phyloP scores from a whole-genome alignment of 2,888 invertebrate species.

The Chironomus riparius region DNA sequence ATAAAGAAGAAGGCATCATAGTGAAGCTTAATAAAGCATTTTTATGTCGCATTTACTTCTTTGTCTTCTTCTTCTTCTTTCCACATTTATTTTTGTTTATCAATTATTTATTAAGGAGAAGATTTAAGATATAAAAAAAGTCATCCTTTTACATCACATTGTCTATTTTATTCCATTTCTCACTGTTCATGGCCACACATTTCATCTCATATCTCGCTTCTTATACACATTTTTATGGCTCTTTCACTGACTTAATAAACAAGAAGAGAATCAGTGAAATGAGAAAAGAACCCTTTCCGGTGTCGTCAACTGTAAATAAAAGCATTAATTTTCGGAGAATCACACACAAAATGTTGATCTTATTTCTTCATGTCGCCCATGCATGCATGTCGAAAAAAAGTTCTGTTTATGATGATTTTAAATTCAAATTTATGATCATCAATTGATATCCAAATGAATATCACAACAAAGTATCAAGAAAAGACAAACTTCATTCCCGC shows the following conservation, averaged over 20 bases:
- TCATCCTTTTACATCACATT: neutral
- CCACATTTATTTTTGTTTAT: neutral
- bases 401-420: neutral
- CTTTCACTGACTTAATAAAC: neutral
- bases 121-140: constrained; percentile 7
- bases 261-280: neutral
- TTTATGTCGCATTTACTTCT: neutral
- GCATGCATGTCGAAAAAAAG: neutral
- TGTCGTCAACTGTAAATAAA: neutral
- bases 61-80: neutral
- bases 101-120: constrained; percentile 20
- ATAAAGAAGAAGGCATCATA: neutral
- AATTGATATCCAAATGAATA: neutral
- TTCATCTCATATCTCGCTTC: neutral
- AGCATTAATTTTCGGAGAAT: neutral
- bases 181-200: neutral
- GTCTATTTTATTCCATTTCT: constrained; percentile 1
- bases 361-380: neutral
- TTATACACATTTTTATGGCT: neutral
- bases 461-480: neutral
- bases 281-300: neutral
- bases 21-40: neutral
- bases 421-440: constrained; percentile 17
- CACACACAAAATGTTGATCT: neutral
- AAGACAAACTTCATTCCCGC: neutral